Base-by-base conservation (phyloP, 2,113 vertebrate genomes). In the Petaurus breviceps region DNA sequence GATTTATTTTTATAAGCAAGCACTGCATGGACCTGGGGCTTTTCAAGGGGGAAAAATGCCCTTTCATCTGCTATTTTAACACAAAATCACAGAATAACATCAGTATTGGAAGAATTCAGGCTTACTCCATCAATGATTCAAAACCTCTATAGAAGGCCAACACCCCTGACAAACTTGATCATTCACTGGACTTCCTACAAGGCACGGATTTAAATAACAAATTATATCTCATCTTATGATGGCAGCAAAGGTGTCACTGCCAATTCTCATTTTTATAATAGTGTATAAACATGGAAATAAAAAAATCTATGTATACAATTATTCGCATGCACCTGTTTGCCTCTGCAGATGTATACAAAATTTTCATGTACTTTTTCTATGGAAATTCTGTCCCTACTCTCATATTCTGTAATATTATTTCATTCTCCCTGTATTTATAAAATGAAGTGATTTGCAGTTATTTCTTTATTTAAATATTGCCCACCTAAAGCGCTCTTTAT, bases 1-100 rank as follows among this genome's bases (percentile, higher is more conserved):
- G 49, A 90, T 91, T 93, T 94, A 89, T 95, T 96, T 96, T 94
- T 57, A 90, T 10, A 91, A 90, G 25, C 10, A 95, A 3, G 22
- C 22, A 94, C 53, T 49, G 68, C 14, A 89, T 50, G 77, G 49
- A 61, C 68, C 51, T 92, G 90, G 53, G 47, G 50, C 12, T 96
- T 2, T 92, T 51, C 37, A 93, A 96, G 49, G 50, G 28, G 77
- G 49, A n/a, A 24, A 52, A 93, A 92, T 50, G 24, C 51, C 94
- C 3, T 92, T 95, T n/a, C 55, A 84, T 26, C 50, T 96, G 37
- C 31, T 9, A 91, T n/a, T 0, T 91, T 93, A 91, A 0, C 7
- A 23, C n/a, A 77, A 5, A n/a, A 37, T n/a, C 37, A 77, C 4
- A 84, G 68, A 84, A 84, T 43, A 84, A 84, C 6, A 84, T 22